Evolutionary conservation across 2,113 vertebrate species (phyloP).

Genomic region (Colaptes auratus): DNA sequence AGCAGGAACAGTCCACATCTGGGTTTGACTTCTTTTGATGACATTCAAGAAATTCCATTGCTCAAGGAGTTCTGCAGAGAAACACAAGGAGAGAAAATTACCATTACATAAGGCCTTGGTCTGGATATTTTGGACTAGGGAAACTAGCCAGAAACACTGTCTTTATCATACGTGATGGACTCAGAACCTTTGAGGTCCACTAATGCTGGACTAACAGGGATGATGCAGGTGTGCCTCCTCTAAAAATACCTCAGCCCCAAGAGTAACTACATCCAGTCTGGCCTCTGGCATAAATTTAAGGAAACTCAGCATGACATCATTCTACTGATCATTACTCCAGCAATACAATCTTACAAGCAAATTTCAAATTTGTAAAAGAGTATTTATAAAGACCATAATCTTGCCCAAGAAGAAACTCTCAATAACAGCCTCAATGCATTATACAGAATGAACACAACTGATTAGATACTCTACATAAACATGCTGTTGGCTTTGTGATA

Average conservation of each 20-base stretch:
- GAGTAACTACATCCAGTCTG: background rate
- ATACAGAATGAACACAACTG: background rate
- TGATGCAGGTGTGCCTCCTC: background rate
- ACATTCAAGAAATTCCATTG: background rate
- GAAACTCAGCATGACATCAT: background rate
- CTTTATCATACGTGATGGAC: background rate
- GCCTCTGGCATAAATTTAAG: background rate
- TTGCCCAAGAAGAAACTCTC: background rate
- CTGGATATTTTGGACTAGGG: background rate
- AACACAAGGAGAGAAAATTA: background rate
- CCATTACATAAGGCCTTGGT: background rate
- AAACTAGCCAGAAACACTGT: background rate
- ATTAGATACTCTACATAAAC: background rate
- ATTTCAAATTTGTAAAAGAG: slow-evolving; percentile 5
- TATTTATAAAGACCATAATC: background rate
- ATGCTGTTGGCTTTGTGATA: background rate
- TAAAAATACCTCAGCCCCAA: background rate
- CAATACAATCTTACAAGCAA: background rate
- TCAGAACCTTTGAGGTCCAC: background rate
- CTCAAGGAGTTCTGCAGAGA: background rate
- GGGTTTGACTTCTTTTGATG: background rate
- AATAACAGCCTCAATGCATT: background rate
- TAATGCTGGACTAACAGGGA: background rate
- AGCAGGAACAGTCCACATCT: background rate
- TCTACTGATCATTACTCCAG: background rate